Evolutionary conservation across 2,888 invertebrate species (phyloP), one percentile per base, ranked within the genome.

Genomic region (Biston betularia): DNA sequence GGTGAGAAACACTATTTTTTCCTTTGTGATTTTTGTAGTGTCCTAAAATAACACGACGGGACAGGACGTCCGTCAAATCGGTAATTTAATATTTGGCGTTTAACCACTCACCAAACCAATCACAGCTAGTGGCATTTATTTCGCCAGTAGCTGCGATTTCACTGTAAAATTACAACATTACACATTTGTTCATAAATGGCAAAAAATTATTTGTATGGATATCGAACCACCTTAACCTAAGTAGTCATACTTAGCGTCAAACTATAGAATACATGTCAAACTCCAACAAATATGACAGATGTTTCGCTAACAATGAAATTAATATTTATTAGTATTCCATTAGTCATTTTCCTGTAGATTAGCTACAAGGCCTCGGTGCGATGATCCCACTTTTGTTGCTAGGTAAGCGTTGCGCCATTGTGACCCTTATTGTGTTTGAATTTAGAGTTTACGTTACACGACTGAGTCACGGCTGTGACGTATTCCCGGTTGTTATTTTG

Each of bases 321-420:
- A 55, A 46, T 60, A 57, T 24, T 53, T 58, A 66, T 62, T 49
- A 58, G 49, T 53, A 62, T 62, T 61, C 46, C 35, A n/a, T 62
- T 66, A 62, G 42, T 66, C 42, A 58, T 66, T 66, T 66, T 66
- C 66, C 66, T 66, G 62, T 54, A 50, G 55, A 54, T 50, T 53
- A 54, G 9, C 24, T 11, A 35, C 52, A 52, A 56, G 65, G 56
- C 48, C 49, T 35, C n/a, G n/a, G 54, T 33, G 48, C 58, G 57
- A 56, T 54, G 57, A 58, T 48, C 57, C 66, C 48, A 15, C 53
- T 35, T 48, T 24, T 15, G 34, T 45, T 46, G 38, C 24, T 56
- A n/a, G 7, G 14, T n/a, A 11, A 52, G 42, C 8, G 38, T 8
- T 35, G 2, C 34, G 15, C 24, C 11, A 60, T 46, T 44, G 49